phyloP scores from a whole-genome alignment of 2,888 invertebrate species.

The Xanthorhoe designata region DNA sequence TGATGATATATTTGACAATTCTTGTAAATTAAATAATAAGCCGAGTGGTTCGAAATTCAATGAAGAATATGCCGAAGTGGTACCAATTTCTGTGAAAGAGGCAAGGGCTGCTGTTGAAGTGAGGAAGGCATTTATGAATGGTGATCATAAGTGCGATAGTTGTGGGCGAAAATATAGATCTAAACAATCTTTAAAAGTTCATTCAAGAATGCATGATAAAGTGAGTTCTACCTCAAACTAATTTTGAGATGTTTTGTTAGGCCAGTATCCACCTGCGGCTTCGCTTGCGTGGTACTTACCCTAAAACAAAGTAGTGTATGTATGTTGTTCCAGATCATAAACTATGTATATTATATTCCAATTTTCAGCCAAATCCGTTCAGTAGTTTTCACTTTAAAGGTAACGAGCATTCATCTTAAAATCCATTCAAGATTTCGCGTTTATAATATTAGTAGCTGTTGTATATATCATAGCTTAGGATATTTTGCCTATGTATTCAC shows the following conservation, averaged over 20 bases:
- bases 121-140: slow-evolving; percentile 62
- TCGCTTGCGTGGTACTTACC: too few relatives aligned
- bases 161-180: slow-evolving; percentile 65
- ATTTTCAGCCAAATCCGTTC: too few relatives aligned
- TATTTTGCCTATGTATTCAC: too few relatives aligned
- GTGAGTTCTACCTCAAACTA: slow-evolving; percentile 48
- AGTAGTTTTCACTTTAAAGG: too few relatives aligned
- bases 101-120: slow-evolving; percentile 71
- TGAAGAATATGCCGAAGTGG: slow-evolving; percentile 72
- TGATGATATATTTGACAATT: slow-evolving; percentile 33
- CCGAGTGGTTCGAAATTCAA: slow-evolving; percentile 65
- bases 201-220: slow-evolving; percentile 75
- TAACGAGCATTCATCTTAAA: too few relatives aligned
- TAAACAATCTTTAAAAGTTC: slow-evolving; percentile 60
- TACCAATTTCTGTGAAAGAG: slow-evolving; percentile 68
- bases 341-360: too few relatives aligned
- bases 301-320: too few relatives aligned
- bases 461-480: too few relatives aligned
- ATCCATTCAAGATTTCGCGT: too few relatives aligned
- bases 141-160: slow-evolving; percentile 58
- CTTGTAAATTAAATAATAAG: slow-evolving; percentile 42
- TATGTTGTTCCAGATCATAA: too few relatives aligned
- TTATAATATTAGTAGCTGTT: too few relatives aligned
- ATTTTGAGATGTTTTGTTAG: neutral
- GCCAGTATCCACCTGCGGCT: too few relatives aligned